phyloP scores from a whole-genome alignment of 2,888 invertebrate genomes.

The Dolomedes plantarius region DNA sequence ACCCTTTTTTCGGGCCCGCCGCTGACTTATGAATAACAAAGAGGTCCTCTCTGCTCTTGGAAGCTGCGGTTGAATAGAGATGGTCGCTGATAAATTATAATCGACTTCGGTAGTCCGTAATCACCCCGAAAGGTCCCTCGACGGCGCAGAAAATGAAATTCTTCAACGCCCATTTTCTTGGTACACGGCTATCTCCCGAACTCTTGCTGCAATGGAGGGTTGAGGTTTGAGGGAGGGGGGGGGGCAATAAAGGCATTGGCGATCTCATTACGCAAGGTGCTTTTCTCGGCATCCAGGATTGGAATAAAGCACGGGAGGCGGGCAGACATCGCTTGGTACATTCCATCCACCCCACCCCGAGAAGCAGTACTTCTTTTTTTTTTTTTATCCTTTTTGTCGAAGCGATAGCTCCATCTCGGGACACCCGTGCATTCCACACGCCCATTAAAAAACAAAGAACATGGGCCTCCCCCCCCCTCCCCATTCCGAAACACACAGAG shows the following conservation, averaged over 20 bases:
- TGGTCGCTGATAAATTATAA: conserved; percentile 7
- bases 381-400: background rate
- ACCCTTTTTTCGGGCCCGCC: background rate
- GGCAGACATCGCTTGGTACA: background rate
- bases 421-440: conserved; percentile 39
- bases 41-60: background rate
- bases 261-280: conserved; percentile 26
- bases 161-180: background rate
- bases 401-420: conserved; percentile 4
- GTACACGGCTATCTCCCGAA: background rate
- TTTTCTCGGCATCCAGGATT: background rate
- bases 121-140: background rate
- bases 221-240: background rate
- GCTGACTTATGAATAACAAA: background rate
- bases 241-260: background rate
- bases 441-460: conserved; percentile 29
- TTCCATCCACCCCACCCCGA: conserved; percentile 4
- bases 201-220: background rate
- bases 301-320: conserved; percentile 12
- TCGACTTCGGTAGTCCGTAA: conserved; percentile 9
- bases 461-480: background rate
- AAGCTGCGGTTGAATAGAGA: background rate
- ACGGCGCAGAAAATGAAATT: background rate
- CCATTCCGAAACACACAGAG: conserved; percentile 1
- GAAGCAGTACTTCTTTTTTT: too few relatives aligned